A percentile compares a stretch with the other conserved stretches of the same genome.
Evolutionary conservation across 2,797 vertebrate species (phyloP).

Genomic region (Falco biarmicus): DNA sequence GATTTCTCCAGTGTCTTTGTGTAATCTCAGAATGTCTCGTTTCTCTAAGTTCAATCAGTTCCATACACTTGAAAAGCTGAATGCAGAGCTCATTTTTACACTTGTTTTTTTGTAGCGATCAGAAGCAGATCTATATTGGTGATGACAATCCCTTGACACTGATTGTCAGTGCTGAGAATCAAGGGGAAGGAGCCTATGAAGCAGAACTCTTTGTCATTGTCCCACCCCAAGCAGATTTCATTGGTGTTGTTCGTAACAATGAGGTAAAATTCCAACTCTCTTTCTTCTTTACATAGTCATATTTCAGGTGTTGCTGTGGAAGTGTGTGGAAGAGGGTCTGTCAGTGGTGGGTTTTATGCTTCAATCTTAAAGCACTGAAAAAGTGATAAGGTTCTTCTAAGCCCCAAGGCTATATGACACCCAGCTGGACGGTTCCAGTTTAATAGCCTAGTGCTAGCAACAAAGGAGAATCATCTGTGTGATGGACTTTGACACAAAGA

Average conservation of each 20-base stretch:
- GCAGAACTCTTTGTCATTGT: conserved; percentile 89
- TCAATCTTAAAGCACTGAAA: not conserved
- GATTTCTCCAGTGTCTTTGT: not conserved
- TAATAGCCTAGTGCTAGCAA: not conserved
- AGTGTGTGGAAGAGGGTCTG: not conserved
- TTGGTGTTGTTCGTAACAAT: conserved; percentile 88
- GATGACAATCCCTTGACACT: conserved; percentile 93
- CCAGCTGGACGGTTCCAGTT: not conserved
- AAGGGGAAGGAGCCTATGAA: conserved; percentile 95
- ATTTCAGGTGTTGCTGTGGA: not conserved
- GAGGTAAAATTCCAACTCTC: conserved; percentile 78
- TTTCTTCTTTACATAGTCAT: not conserved
- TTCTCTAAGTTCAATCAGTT: not conserved
- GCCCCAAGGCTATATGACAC: not conserved
- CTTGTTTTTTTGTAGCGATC: conserved; percentile 81
- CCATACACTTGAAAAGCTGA: not conserved
- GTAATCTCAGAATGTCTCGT: not conserved
- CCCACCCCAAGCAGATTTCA: conserved; percentile 92
- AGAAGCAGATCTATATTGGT: conserved; percentile 91
- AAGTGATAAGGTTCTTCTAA: not conserved
- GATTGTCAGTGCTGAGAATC: conserved; percentile 87
- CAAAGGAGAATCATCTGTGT: not conserved
- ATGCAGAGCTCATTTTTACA: not conserved
- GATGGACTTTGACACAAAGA: not conserved
- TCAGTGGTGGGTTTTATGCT: not conserved